Evolutionary conservation across 2,888 invertebrate species (phyloP).

Genomic region (Geophilus truncorum): DNA sequence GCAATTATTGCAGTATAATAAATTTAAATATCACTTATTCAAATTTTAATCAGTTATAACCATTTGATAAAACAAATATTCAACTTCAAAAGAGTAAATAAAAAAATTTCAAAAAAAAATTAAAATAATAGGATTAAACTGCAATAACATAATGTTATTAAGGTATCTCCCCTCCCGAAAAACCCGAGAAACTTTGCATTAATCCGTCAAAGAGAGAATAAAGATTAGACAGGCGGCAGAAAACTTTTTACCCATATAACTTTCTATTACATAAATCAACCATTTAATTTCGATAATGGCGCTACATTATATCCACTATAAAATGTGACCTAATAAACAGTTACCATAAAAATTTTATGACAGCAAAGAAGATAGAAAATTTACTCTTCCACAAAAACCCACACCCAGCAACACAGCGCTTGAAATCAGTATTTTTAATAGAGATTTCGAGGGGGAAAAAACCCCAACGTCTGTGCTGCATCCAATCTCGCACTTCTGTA

Average conservation of each 20-base stretch:
- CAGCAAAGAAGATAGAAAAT: not conserved
- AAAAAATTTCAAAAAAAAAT: too few relatives aligned
- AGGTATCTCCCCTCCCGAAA: too few relatives aligned
- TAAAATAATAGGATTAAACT: too few relatives aligned
- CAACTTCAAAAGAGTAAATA: too few relatives aligned
- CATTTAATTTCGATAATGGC: not conserved
- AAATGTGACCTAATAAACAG: not conserved
- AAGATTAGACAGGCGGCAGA: too few relatives aligned
- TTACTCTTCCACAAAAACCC: not conserved
- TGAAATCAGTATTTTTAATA: not conserved
- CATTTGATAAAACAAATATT: not conserved
- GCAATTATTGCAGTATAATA: too few relatives aligned
- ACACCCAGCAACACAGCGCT: not conserved
- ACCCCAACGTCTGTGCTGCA: not conserved
- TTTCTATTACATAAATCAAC: not conserved
- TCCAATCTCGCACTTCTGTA: not conserved
- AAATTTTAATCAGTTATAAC: too few relatives aligned
- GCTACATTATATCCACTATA: not conserved
- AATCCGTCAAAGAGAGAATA: too few relatives aligned
- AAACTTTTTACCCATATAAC: not conserved
- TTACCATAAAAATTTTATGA: slow-evolving; percentile 10
- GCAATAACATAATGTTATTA: too few relatives aligned
- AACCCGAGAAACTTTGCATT: too few relatives aligned
- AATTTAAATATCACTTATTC: too few relatives aligned
- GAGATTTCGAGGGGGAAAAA: not conserved